Percentiles rank a stretch among this genome's conserved stretches.
Conservation (phyloP, 64 coral and sea anemone genomes). For the Stichodactyla mertensii region DNA sequence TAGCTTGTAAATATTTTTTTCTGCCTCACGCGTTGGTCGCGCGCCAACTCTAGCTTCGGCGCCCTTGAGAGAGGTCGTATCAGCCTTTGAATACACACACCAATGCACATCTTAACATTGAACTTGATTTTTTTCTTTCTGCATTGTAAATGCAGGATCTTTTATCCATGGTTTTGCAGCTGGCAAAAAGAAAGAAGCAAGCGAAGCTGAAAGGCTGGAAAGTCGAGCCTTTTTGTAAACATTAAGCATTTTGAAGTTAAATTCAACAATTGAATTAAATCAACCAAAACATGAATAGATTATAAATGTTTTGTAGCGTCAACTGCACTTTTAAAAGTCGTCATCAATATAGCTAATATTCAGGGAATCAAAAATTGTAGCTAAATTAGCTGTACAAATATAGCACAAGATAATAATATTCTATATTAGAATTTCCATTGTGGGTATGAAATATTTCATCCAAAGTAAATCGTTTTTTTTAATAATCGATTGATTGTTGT, state of each 20-base stretch:
- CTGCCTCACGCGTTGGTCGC: constrained; percentile 1
- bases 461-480: neutral
- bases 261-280: neutral
- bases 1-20: constrained; percentile 5
- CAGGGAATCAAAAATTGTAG: neutral
- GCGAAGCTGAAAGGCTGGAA: neutral
- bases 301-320: neutral
- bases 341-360: neutral
- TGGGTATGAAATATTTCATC: neutral
- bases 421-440: neutral
- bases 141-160: neutral
- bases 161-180: neutral
- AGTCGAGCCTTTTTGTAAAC: neutral
- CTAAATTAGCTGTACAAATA: neutral
- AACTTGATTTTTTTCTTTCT: neutral
- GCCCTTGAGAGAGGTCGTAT: neutral
- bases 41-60: constrained; percentile 2
- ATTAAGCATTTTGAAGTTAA: neutral
- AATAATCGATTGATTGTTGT: neutral
- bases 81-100: neutral
- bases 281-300: neutral
- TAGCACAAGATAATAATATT: neutral
- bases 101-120: neutral
- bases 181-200: neutral
- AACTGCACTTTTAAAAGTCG: neutral